These are phyloP conservation scores for Pycnomerus fuliginosus DNA, from an alignment of 2,888 invertebrate species.

Conservation along the genomic window DNA sequence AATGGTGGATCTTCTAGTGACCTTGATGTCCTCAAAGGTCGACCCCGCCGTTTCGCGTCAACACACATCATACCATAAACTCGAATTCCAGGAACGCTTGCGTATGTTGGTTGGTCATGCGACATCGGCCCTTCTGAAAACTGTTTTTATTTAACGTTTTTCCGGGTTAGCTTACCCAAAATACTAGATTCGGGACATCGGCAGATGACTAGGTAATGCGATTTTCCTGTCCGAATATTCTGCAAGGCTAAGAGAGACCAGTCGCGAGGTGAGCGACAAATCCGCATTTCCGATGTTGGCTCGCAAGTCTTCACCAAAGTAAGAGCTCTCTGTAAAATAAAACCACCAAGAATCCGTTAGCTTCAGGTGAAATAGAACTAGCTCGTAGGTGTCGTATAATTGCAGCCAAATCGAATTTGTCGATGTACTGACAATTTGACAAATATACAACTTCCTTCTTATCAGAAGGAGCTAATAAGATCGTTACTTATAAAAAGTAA, in stretches of 20 bases:
- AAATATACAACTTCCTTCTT: too few species aligned
- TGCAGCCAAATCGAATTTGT: too few species aligned
- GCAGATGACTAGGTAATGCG: conserved; percentile 90
- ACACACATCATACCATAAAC: conserved; percentile 96
- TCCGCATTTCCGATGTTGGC: conserved; percentile 86
- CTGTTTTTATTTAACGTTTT: neutral
- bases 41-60: conserved; percentile 48
- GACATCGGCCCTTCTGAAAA: conserved; percentile 87
- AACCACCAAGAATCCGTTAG: too few species aligned
- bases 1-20: conserved; percentile 61
- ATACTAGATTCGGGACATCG: conserved; percentile 83
- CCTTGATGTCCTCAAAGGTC: conserved; percentile 53
- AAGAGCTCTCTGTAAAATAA: conserved; percentile 63
- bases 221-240: conserved; percentile 89
- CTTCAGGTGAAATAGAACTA: too few species aligned
- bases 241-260: conserved; percentile 90
- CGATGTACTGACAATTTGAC: too few species aligned
- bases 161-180: conserved; percentile 63
- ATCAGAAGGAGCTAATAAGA: too few species aligned
- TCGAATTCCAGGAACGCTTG: conserved; percentile 88
- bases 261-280: conserved; percentile 84
- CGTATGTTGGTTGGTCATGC: conserved; percentile 91
- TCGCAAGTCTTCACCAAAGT: conserved; percentile 93
- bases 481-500: too few species aligned
- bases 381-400: too few species aligned